Evolutionary conservation across 2,113 vertebrate genomes (phyloP).

Genomic region (Channa argus): DNA sequence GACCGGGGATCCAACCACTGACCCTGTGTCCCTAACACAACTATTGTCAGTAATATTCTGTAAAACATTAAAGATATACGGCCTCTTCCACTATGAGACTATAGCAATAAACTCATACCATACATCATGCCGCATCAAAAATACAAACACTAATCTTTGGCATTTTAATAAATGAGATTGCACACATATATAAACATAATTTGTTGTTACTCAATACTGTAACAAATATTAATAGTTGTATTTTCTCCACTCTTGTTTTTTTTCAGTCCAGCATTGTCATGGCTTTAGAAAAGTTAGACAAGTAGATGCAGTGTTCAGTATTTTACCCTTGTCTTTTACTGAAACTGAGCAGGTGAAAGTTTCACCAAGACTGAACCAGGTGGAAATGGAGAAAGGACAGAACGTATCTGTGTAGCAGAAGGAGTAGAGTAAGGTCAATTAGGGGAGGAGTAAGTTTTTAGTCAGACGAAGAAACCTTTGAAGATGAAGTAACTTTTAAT

Average conservation of each 20-base stretch:
- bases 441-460: neutral
- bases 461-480: neutral
- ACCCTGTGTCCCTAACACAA: too few species aligned
- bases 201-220: conserved; percentile 1
- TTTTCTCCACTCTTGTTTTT: neutral
- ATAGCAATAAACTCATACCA: conserved; percentile 12
- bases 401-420: conserved; percentile 50
- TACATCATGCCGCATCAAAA: neutral
- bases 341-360: conserved; percentile 14
- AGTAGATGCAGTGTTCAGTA: neutral
- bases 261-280: neutral
- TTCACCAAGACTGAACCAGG: conserved; percentile 20
- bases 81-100: too few species aligned
- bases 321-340: neutral
- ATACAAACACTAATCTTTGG: conserved; percentile 15
- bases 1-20: too few species aligned
- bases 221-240: neutral
- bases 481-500: conserved; percentile 62
- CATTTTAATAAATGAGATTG: conserved; percentile 12
- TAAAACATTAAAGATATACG: too few species aligned
- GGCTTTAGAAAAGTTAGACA: neutral
- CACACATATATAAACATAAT: conserved; percentile 17
- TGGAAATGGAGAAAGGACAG: conserved; percentile 41
- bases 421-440: neutral
- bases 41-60: too few species aligned